Percentiles rank a stretch among this genome's conserved stretches.
These are phyloP conservation scores for Watsonalla cultraria DNA, from an alignment of 2,888 invertebrate genomes.

Conservation along the genomic window DNA sequence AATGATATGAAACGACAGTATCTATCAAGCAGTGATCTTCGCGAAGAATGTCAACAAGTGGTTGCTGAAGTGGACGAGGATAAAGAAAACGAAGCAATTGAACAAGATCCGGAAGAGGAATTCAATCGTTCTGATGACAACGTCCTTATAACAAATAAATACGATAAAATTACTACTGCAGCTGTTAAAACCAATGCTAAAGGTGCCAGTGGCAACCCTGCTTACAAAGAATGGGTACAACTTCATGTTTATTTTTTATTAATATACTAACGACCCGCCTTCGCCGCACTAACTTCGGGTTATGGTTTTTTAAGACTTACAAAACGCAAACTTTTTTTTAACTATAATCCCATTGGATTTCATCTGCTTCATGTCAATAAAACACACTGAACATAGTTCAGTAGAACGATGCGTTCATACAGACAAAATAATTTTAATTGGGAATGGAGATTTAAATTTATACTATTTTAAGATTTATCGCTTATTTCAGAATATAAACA, in stretches of 20 bases:
- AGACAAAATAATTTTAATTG: too few relatives aligned
- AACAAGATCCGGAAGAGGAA: slow-evolving; percentile 24
- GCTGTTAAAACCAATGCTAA: neutral
- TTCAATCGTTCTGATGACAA: slow-evolving; percentile 43
- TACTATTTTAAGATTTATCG: too few relatives aligned
- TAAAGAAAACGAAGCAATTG: slow-evolving; percentile 7
- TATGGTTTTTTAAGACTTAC: too few relatives aligned
- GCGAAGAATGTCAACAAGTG: neutral
- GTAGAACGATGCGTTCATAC: too few relatives aligned
- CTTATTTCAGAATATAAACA: neutral
- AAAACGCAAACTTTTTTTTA: too few relatives aligned
- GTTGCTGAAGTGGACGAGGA: slow-evolving; percentile 8
- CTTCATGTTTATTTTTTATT: neutral
- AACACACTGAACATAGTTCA: too few relatives aligned
- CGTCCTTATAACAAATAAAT: slow-evolving; percentile 45
- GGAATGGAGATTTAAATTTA: too few relatives aligned
- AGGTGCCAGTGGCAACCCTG: neutral
- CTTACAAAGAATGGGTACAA: slow-evolving; percentile 32
- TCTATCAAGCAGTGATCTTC: neutral
- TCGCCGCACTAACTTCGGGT: neutral
- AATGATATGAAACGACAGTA: slow-evolving; percentile 32
- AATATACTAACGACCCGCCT: neutral
- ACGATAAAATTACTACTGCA: slow-evolving; percentile 17
- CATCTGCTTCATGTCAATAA: too few relatives aligned
- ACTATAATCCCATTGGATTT: too few relatives aligned